phyloP scores from a whole-genome alignment of 2,113 vertebrate genomes.

The Ameiurus melas region DNA sequence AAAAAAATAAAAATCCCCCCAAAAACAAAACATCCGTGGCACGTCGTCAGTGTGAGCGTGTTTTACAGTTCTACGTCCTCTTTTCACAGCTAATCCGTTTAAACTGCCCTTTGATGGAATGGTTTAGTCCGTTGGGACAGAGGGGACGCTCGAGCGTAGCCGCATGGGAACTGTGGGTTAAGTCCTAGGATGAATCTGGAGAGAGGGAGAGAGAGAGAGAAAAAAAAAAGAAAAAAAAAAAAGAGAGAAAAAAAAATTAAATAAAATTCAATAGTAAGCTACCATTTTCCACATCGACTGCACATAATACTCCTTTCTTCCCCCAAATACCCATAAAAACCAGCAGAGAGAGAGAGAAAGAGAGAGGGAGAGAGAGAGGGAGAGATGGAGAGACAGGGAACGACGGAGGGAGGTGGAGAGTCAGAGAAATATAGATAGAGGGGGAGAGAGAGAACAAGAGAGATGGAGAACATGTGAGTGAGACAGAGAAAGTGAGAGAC shows the following conservation, averaged over 20 bases:
- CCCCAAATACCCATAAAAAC: neutral
- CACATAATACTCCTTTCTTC: neutral
- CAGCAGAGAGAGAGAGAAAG: neutral
- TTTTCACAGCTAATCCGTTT: conserved; percentile 86
- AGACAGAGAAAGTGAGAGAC: neutral
- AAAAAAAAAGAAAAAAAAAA: conserved; percentile 55
- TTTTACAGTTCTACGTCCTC: conserved; percentile 67
- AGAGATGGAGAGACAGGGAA: neutral
- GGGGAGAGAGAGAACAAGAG: neutral
- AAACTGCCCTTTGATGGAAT: conserved; percentile 79
- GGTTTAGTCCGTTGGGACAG: conserved; percentile 76
- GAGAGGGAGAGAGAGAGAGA: conserved; percentile 60
- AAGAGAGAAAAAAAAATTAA: conserved; percentile 6
- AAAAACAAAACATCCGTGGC: conserved; percentile 65
- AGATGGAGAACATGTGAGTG: neutral
- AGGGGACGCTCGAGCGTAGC: conserved; percentile 69
- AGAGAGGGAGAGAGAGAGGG: too few species aligned
- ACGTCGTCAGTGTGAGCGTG: conserved; percentile 63
- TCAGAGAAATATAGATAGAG: neutral
- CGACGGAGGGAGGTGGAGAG: neutral
- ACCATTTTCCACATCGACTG: neutral
- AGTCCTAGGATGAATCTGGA: conserved; percentile 98
- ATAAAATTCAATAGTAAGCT: neutral
- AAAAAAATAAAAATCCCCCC: neutral
- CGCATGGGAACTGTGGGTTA: conserved; percentile 77